Evolutionary conservation across 1,140 invertebrate species (phyloP).

Genomic region (Tetranychus cinnabarinus): DNA sequence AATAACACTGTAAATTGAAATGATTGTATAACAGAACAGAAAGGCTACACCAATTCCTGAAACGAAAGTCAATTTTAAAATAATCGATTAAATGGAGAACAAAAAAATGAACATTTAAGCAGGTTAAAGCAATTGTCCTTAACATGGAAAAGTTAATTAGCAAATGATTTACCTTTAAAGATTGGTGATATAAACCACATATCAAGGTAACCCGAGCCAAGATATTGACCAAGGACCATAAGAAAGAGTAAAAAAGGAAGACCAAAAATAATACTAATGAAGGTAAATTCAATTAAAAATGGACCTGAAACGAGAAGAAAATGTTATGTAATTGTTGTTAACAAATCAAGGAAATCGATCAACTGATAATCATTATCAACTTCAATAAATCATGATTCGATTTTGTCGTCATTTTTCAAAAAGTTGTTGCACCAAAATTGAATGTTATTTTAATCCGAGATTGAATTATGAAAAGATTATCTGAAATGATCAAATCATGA

Average conservation of each 20-base stretch:
- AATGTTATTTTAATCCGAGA: not conserved
- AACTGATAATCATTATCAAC: not conserved
- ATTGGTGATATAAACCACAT: constrained; percentile 82
- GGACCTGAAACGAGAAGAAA: constrained; percentile 31
- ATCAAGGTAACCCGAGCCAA: constrained; percentile 56
- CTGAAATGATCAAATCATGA: too few species aligned
- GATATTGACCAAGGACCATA: constrained; percentile 55
- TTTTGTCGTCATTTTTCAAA: not conserved
- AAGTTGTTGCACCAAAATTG: not conserved
- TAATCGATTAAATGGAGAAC: too few species aligned
- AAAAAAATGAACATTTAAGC: too few species aligned
- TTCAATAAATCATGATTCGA: not conserved
- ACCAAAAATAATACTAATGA: constrained; percentile 55
- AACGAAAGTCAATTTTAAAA: constrained; percentile 9
- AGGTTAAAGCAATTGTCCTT: not conserved
- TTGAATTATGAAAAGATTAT: not conserved
- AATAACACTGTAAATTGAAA: constrained; percentile 62
- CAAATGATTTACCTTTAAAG: constrained; percentile 33
- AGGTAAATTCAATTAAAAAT: constrained; percentile 65
- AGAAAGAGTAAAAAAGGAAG: constrained; percentile 62
- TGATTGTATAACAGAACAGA: constrained; percentile 46
- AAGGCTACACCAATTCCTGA: constrained; percentile 52
- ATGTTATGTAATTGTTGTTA: not conserved
- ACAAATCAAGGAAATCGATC: not conserved
- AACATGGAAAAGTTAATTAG: not conserved